phyloP scores from a whole-genome alignment of 2,113 vertebrate genomes.

The Phrynocephalus versicolor region DNA sequence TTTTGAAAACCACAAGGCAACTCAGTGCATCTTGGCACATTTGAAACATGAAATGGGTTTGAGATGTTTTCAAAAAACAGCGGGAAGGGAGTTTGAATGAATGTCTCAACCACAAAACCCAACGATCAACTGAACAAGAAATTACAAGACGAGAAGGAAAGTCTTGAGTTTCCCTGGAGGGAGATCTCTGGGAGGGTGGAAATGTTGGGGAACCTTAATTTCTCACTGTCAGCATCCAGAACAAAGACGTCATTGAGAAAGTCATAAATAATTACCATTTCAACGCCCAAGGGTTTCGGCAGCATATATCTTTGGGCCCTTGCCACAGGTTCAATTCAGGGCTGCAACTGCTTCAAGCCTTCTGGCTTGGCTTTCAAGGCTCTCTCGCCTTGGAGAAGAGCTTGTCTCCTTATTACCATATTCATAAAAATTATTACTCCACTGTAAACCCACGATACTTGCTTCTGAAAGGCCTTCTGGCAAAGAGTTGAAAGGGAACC shows the following conservation, averaged over 20 bases:
- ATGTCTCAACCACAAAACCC: not conserved
- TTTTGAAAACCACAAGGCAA: no score
- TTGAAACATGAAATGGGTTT: not conserved
- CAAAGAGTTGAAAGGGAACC: conserved; percentile 38
- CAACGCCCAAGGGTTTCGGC: conserved; percentile 27
- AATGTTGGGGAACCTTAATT: not conserved
- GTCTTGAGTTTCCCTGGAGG: conserved; percentile 10
- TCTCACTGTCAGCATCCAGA: conserved; percentile 29
- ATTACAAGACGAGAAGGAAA: not conserved
- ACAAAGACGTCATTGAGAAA: conserved; percentile 35
- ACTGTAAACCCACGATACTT: conserved; percentile 26
- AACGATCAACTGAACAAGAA: not conserved
- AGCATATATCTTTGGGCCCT: conserved; percentile 28
- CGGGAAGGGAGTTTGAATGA: not conserved
- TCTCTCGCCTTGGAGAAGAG: conserved; percentile 17
- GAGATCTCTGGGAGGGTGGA: not conserved
- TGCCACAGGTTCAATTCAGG: conserved; percentile 44
- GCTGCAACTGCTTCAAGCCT: conserved; percentile 35
- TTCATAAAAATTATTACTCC: conserved; percentile 37
- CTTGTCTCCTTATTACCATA: conserved; percentile 27
- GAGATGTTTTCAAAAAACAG: not conserved
- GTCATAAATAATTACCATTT: conserved; percentile 24
- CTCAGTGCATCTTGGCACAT: no score
- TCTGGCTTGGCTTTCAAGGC: conserved; percentile 27
- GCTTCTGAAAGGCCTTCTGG: not conserved